phyloP scores from a whole-genome alignment of 2,888 invertebrate species.

The Embidobia sp. region DNA sequence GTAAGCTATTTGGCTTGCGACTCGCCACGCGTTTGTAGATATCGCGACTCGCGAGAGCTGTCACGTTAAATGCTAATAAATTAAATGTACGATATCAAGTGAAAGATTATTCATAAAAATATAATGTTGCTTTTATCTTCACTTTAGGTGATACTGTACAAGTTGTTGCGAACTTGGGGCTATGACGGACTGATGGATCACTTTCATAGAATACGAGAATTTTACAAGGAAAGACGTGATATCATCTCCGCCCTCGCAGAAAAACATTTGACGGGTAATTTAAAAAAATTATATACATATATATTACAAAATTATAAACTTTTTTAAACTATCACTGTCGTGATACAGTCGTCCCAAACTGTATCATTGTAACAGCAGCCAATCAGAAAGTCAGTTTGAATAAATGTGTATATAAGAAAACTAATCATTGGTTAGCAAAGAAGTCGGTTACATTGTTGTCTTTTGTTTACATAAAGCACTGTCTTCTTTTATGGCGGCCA shows the following conservation, averaged over 20 bases:
- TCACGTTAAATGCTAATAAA: constrained; percentile 61
- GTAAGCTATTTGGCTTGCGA: constrained; percentile 27
- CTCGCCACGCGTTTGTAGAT: constrained; percentile 54
- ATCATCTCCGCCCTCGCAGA: constrained; percentile 84
- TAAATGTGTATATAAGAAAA: too few species aligned
- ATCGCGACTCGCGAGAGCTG: constrained; percentile 75
- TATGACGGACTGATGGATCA: constrained; percentile 85
- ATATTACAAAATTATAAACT: too few species aligned
- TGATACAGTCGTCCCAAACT: too few species aligned
- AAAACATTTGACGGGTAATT: constrained; percentile 83
- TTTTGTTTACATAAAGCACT: too few species aligned
- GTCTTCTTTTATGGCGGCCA: too few species aligned
- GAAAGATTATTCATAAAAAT: constrained; percentile 37
- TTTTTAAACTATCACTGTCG: too few species aligned
- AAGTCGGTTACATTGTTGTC: too few species aligned
- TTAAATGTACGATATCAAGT: constrained; percentile 52
- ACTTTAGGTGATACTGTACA: constrained; percentile 84
- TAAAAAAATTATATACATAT: constrained; percentile 2
- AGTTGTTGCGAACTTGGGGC: constrained; percentile 84
- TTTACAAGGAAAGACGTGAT: constrained; percentile 86
- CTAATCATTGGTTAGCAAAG: too few species aligned
- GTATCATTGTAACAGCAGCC: too few species aligned
- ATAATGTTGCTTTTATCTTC: constrained; percentile 22
- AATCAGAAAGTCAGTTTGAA: too few species aligned
- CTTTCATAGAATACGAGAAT: constrained; percentile 83